These are phyloP conservation scores for Tetragnatha montana DNA, from an alignment of 2,888 invertebrate species.

Conservation along the genomic window DNA sequence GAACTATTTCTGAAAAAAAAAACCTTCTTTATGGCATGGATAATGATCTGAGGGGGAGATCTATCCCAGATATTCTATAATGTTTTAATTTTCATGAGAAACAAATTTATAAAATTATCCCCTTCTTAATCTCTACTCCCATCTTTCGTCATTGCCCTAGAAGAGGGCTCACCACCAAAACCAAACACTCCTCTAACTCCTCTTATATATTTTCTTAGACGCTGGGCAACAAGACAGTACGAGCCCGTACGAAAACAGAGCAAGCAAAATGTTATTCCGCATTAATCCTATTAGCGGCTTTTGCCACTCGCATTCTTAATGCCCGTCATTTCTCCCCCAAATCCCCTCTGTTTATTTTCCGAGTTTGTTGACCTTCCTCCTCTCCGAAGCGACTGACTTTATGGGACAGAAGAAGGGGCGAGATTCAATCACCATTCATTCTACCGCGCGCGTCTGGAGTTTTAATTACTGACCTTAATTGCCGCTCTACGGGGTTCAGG, in stretches of 20 bases:
- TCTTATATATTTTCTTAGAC: background rate
- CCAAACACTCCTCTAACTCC: background rate
- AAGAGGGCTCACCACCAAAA: background rate
- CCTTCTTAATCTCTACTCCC: background rate
- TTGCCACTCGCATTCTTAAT: conserved; percentile 29
- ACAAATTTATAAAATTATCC: no score
- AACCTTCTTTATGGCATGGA: no score
- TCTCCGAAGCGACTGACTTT: background rate
- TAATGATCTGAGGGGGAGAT: no score
- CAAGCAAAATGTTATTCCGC: conserved; percentile 43
- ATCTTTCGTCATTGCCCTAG: background rate
- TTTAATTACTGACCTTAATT: conserved; percentile 41
- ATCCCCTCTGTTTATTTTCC: conserved; percentile 29
- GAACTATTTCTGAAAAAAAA: no score
- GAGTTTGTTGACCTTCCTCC: conserved; percentile 29
- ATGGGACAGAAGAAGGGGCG: background rate
- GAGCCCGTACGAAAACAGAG: conserved; percentile 28
- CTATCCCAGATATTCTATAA: no score
- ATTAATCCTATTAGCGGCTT: conserved; percentile 33
- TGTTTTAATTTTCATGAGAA: no score
- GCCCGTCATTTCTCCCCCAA: background rate
- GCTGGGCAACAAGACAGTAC: background rate
- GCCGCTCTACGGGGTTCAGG: conserved; percentile 1
- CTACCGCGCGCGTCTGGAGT: background rate
- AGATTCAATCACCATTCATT: conserved; percentile 42